Base-by-base conservation (phyloP, 2,797 vertebrate genomes). In the Pseudochromis fuscus region DNA sequence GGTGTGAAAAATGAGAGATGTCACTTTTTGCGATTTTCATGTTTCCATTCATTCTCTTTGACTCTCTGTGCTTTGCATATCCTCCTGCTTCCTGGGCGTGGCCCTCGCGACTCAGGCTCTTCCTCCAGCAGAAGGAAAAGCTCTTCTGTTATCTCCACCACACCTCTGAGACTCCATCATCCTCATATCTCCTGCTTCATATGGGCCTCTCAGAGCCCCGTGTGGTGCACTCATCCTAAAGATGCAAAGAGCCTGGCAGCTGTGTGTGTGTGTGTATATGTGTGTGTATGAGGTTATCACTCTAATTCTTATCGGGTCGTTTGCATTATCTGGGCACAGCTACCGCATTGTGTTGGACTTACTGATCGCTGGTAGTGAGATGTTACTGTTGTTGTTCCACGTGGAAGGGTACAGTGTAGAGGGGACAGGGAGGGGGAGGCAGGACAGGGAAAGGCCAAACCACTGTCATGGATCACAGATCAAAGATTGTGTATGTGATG, bases 401-500 rank as follows among this genome's bases (percentile, higher is more conserved):
- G 66, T 68, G 69, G 75, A 73, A 82, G 77, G 63, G 13, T 60
- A 28, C 30, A 27, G 73, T 37, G 68, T 64, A 72, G 55, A 74
- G 58, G 49, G 68, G 65, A 62, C 11, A 18, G 60, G 18, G 70
- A 40, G 28, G 46, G 15, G 67, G 65, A 12, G 44, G 56, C 15
- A 51, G 50, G 44, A 49, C 12, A 49, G 48, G 73, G 63, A 86
- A 84, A 87, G 78, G 80, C 79, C 84, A 81, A 68, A 33, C 76
- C 59, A 76, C 80, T 89, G 83, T 87, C 84, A 88, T 79, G 88
- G 91, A 88, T 93, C 87, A 89, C 48, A 88, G 89, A 87, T 87
- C 85, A 87, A 77, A 84, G 85, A 89, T 87, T 83, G 71, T 70
- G 65, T 64, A 15, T 53, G 69, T 10, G 62, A 82, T 81, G 84